A percentile compares a stretch with the other conserved stretches of the same genome.
Conservation (phyloP, 2,888 invertebrate species). For the Lithophane ornitopus region DNA sequence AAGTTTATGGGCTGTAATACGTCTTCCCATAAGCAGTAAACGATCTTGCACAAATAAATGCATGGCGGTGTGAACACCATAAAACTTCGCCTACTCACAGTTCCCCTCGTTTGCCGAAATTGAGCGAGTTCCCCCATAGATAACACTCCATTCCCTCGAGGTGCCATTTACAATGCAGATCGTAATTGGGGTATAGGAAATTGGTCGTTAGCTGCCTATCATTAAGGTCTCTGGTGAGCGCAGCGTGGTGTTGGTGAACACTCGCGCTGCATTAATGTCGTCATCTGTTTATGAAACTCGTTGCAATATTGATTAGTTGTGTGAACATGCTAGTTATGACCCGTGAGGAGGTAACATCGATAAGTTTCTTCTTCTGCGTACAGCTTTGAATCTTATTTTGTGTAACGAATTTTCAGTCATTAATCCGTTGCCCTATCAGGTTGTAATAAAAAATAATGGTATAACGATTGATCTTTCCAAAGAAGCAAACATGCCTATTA, state of each 20-base stretch:
- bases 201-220: conserved; percentile 50
- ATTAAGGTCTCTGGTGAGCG: conserved; percentile 31
- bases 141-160: conserved; percentile 68
- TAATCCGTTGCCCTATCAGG: not conserved
- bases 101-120: conserved; percentile 67
- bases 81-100: conserved; percentile 52
- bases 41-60: conserved; percentile 62
- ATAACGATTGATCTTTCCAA: not conserved
- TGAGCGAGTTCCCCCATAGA: conserved; percentile 69
- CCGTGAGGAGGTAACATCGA: not conserved
- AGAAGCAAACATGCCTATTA: not conserved
- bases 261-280: conserved; percentile 44
- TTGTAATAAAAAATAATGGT: not conserved
- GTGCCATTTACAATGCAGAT: conserved; percentile 60
- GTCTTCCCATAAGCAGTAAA: conserved; percentile 48
- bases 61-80: conserved; percentile 57
- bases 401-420: not conserved
- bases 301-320: conserved; percentile 52
- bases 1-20: conserved; percentile 44
- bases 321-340: not conserved
- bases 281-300: conserved; percentile 35
- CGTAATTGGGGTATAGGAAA: conserved; percentile 58
- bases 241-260: conserved; percentile 19
- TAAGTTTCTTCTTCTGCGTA: not conserved
- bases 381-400: not conserved